Evolutionary conservation across 2,113 vertebrate species (phyloP), one percentile per base, ranked within the genome.

Genomic region (Percopsis transmontana): DNA sequence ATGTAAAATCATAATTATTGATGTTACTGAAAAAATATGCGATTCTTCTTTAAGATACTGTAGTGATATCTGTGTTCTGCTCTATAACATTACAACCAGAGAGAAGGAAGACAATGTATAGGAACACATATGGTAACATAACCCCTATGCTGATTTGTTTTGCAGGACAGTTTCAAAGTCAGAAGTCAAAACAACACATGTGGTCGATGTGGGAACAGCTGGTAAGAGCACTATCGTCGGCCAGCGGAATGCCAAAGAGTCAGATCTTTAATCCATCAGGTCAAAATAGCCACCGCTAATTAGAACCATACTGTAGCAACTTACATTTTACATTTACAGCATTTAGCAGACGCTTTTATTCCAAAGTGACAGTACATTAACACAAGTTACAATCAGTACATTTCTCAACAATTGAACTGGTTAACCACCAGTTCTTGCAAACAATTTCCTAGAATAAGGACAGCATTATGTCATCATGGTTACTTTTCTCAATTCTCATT

Each of bases 111-210:
- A 19, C 20, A 51, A n/a, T n/a, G n/a, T n/a, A n/a, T n/a, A n/a
- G n/a, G 48, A 51, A 6, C 18, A n/a, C 18, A 21, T 51, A 63
- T 21, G 48, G 39, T 45, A 62, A 65, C 40, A 55, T 58, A 82
- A 74, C 44, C 55, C 63, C 51, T 54, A 58, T 69, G n/a, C 44
- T 72, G 53, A 18, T 56, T 70, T 20, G 41, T 84, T 88, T 84
- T 77, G 44, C 81, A 85, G 82, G 66, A 62, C 53, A 20, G 38
- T 74, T 79, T 76, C 66, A 67, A 63, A 86, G 73, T 64, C 69
- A 79, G 74, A 76, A 81, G 82, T 85, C 86, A 77, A 87, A 85
- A 85, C 82, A 87, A 81, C 76, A 77, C 23, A 76, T 80, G 77
- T 64, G 69, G 76, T 80, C 58, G 78, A 62, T 72, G 69, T 64